A percentile compares a stretch with the other conserved stretches of the same genome.
These are phyloP conservation scores for Danionella cerebrum DNA, from an alignment of 2,113 vertebrate genomes.

Conservation along the genomic window DNA sequence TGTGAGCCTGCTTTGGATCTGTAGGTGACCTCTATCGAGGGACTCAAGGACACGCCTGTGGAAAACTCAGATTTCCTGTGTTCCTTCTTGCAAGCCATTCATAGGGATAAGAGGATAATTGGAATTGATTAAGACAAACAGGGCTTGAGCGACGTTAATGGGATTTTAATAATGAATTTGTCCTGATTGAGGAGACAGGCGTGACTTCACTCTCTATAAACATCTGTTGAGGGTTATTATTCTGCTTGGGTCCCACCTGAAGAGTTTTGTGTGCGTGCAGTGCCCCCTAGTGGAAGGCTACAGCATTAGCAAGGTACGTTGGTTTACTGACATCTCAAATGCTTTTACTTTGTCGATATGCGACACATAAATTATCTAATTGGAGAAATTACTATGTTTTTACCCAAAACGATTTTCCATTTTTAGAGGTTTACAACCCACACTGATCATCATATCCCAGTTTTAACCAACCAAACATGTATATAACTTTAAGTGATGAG, in stretches of 20 bases:
- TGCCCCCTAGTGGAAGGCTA: conserved; percentile 49
- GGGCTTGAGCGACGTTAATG: conserved; percentile 7
- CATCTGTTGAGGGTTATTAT: not conserved
- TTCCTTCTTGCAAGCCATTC: not conserved
- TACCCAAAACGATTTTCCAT: no score
- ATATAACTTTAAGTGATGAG: no score
- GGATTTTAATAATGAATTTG: conserved; percentile 19
- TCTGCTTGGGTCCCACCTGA: not conserved
- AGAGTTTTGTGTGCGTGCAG: conserved; percentile 27
- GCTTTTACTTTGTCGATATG: no score
- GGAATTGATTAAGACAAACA: conserved; percentile 18
- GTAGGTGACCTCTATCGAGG: not conserved
- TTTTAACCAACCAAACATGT: no score
- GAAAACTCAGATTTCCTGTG: not conserved
- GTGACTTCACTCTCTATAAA: not conserved
- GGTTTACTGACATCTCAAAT: no score
- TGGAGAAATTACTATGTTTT: no score
- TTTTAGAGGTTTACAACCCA: no score
- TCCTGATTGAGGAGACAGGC: not conserved
- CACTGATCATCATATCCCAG: no score
- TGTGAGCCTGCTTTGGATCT: not conserved
- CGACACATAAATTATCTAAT: no score
- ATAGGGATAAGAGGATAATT: not conserved
- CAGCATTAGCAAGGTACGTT: not conserved
- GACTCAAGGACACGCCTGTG: not conserved